Evolutionary conservation across 2,113 vertebrate genomes (phyloP), one percentile per base, ranked within the genome.

Genomic region (Micronycteris hirsuta): DNA sequence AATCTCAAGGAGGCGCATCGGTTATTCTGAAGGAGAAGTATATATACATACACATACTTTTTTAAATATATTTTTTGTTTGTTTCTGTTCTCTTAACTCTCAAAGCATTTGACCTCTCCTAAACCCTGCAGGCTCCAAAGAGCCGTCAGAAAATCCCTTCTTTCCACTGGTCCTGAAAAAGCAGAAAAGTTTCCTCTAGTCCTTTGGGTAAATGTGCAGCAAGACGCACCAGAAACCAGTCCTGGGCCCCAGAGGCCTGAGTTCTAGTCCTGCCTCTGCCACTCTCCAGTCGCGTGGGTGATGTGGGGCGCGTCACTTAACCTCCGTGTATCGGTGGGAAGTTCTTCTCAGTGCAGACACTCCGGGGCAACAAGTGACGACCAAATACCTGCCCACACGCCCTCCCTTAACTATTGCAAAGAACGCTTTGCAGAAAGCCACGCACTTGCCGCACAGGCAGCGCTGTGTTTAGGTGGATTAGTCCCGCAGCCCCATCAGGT

Each of bases 71-170:
- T 43, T 43, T 43, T 43, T 43, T 43, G 43, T 43, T 43, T 43
- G 43, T 43, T 43, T 43, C 8, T 43, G 43, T 61, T 2, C 28
- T 63, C 20, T 89, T 74, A 63, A 49, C 15, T 86, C 22, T 88
- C 33, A 58, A 85, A 87, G 43, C 17, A 36, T 56, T 6, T 89
- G 74, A 36, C 31, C 11, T 65, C 24, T 71, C 19, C 38, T 77
- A 90, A 95, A 80, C 63, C n/a, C 26, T 54, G 9, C 81, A 38
- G 61, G 20, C 19, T 73, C 92, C 58, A 41, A 82, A 86, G 70
- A 45, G 8, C 56, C 33, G 31, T 85, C 19, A 80, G 49, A 76
- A 94, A 83, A n/a, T 19, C 19, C 28, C 10, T 68, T 33, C 52
- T 84, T 86, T 47, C 38, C 54, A 56, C 16, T 49, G 43, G 33